Evolutionary conservation across 1,140 invertebrate species (phyloP).

Genomic region (Andricus grossulariae): DNA sequence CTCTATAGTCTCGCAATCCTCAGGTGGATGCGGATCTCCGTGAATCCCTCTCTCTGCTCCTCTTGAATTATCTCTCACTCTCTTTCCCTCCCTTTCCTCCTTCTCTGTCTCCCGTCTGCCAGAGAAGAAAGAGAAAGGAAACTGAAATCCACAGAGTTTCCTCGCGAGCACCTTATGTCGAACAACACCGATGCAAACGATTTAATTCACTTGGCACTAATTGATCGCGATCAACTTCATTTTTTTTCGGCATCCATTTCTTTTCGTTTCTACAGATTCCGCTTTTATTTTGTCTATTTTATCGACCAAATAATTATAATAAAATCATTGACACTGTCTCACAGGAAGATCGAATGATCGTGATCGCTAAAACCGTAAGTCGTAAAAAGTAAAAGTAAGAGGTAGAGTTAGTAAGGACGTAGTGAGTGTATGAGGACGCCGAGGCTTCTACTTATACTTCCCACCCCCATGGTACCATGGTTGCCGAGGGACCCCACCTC

Average conservation of each 20-base stretch:
- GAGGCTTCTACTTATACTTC: constrained; percentile 74
- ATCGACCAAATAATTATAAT: constrained; percentile 46
- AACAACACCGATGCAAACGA: constrained; percentile 32
- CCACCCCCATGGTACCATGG: constrained; percentile 67
- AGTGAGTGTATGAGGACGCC: constrained; percentile 74
- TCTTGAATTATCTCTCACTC: constrained; percentile 39
- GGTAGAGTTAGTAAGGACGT: constrained; percentile 72
- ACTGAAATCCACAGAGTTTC: constrained; percentile 42
- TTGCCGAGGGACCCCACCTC: constrained; percentile 66
- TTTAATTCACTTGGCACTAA: constrained; percentile 63
- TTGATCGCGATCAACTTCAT: constrained; percentile 56
- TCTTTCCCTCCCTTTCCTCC: constrained; percentile 48
- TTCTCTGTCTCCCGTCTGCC: constrained; percentile 47
- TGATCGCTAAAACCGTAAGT: constrained; percentile 51
- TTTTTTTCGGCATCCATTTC: constrained; percentile 50
- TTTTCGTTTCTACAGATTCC: constrained; percentile 40
- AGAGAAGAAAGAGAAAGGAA: constrained; percentile 43
- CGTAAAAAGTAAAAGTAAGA: constrained; percentile 67
- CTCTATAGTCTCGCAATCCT: constrained; percentile 25
- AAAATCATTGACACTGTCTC: constrained; percentile 39
- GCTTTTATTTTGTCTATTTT: constrained; percentile 42
- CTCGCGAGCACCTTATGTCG: constrained; percentile 33
- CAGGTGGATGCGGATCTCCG: constrained; percentile 39
- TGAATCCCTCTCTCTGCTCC: constrained; percentile 31
- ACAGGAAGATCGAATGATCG: constrained; percentile 48